These are phyloP conservation scores for Ovis canadensis DNA, from an alignment of 2,113 vertebrate genomes.

Conservation along the genomic window DNA sequence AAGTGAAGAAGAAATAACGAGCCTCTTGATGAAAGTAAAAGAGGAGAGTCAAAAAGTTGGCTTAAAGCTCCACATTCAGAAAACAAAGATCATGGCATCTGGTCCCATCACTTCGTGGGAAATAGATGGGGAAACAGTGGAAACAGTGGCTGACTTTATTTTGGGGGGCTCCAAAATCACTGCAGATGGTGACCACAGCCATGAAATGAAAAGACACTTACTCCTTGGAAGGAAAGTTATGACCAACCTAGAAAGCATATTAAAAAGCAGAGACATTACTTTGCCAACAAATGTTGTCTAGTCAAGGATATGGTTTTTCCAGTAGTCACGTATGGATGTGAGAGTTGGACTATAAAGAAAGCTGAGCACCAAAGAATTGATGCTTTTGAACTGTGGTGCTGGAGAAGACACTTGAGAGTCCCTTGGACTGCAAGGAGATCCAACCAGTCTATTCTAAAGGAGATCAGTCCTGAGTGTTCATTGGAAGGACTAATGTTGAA, in stretches of 20 bases:
- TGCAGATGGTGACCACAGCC: not conserved
- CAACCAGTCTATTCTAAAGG: not conserved
- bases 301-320: not conserved
- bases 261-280: not conserved
- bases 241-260: not conserved
- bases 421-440: not conserved
- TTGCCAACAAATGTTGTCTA: not conserved
- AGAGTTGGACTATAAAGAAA: not conserved
- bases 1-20: not conserved
- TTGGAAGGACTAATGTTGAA: not conserved
- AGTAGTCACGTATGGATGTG: not conserved
- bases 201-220: not conserved
- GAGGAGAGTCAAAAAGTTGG: not conserved
- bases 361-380: not conserved
- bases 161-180: not conserved
- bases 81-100: not conserved
- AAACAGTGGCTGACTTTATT: not conserved
- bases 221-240: not conserved
- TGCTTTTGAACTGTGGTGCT: not conserved
- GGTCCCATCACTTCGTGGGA: not conserved
- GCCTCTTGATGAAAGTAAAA: not conserved
- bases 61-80: not conserved
- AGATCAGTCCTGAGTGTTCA: not conserved
- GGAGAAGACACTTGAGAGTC: not conserved
- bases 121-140: not conserved